These are phyloP conservation scores for Arion vulgaris DNA, from an alignment of 1,140 invertebrate genomes.

Conservation along the genomic window DNA sequence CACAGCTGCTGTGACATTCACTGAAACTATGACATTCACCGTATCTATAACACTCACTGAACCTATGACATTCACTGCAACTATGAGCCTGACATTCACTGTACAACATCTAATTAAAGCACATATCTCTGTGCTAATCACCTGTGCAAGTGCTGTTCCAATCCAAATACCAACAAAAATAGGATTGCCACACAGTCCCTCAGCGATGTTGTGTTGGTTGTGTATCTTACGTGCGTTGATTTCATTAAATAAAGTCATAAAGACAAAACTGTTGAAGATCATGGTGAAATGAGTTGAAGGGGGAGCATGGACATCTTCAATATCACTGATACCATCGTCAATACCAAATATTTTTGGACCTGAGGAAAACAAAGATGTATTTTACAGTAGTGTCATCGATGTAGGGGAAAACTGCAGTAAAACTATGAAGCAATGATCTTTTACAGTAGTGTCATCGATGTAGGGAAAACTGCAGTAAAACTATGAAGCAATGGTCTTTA, in stretches of 20 bases:
- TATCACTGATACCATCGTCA: conserved; percentile 83
- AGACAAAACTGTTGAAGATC: conserved; percentile 99
- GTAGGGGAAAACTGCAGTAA: too few relatives aligned
- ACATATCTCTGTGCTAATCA: conserved; percentile 70
- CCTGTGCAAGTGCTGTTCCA: conserved; percentile 92
- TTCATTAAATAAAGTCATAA: conserved; percentile 99
- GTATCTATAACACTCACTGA: too few relatives aligned
- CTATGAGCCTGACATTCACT: too few relatives aligned
- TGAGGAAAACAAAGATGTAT: conserved; percentile 37
- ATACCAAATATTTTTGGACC: conserved; percentile 90
- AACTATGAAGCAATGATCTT: too few relatives aligned
- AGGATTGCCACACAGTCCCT: conserved; percentile 92
- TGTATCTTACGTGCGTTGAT: conserved; percentile 99
- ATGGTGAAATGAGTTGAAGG: conserved; percentile 98
- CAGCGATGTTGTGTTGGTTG: conserved; percentile 97
- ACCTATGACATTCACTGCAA: too few relatives aligned
- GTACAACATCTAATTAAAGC: too few relatives aligned
- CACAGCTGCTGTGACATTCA: too few relatives aligned
- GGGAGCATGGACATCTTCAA: conserved; percentile 78
- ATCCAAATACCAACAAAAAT: conserved; percentile 99
- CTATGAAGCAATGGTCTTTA: too few relatives aligned
- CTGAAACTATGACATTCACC: too few relatives aligned
- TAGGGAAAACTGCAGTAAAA: too few relatives aligned
- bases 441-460: too few relatives aligned
- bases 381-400: too few relatives aligned